Evolutionary conservation across 2,888 invertebrate species (phyloP), one percentile per base, ranked within the genome.

Genomic region (Habrosyne pyritoides): DNA sequence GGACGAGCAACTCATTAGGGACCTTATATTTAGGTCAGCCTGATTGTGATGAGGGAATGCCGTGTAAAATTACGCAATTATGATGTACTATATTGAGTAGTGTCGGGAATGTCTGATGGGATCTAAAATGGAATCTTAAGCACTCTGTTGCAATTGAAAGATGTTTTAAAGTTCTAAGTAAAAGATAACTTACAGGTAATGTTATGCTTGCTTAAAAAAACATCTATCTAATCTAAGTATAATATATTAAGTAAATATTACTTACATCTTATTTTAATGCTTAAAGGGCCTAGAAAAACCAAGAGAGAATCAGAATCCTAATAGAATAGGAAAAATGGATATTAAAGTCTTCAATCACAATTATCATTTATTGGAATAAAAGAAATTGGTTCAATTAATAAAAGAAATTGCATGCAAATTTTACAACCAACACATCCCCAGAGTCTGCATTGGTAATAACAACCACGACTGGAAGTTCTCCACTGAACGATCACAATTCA

Each of bases 401-500:
- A 30, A 12, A 50, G 30, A 50, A 0, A 18, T 18, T 26, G 26
- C 26, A 49, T 28, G 12, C 1, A 18, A 36, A 47, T 52, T 52
- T 77, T 69, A 87, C 0, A 80, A 67, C 90, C 90, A 90, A 62
- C 86, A 85, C 84, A 90, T 83, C 6, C 89, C 90, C 30, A 84
- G 73, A 2, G 61, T 56, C 53, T 84, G 82, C 85, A 86, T 84
- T 18, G 87, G 83, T 21, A 68, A 14, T 2, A 67, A 59, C 54
- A 90, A 56, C 89, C 89, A 89, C 1, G 77, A 62, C 53, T 89
- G 87, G 46, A 88, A 90, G 60, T 86, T 84, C 4, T 83, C 84
- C 1, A 89, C 82, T 0, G 86, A 88, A 52, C 60, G 68, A 64
- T 89, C 87, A 53, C 63, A 48, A 22, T 73, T 77, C 26, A 81